These are phyloP conservation scores for Apostichopus parvimensis DNA, from an alignment of 35 echinoderm and acorn worm species.

Conservation along the genomic window DNA sequence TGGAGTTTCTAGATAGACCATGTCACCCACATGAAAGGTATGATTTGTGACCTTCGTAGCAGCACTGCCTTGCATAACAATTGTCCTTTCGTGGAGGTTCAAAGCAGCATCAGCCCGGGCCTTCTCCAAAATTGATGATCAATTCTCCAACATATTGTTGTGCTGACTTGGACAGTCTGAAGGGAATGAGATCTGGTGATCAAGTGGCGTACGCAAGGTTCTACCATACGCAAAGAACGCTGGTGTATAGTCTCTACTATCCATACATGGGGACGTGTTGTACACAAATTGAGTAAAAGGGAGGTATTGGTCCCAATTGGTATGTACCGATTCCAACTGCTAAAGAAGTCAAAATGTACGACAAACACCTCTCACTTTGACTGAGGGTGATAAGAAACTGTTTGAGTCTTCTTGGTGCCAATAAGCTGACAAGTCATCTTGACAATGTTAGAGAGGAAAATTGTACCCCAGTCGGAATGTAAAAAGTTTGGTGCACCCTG, in stretches of 20 bases:
- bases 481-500: slow-evolving; percentile 57
- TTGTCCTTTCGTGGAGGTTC: neutral
- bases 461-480: slow-evolving; percentile 61
- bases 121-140: slow-evolving; percentile 5
- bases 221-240: slow-evolving; percentile 44
- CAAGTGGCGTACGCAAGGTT: slow-evolving; percentile 18
- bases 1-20: slow-evolving; percentile 45
- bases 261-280: slow-evolving; percentile 48
- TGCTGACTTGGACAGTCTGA: slow-evolving; percentile 19
- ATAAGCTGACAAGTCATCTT: slow-evolving; percentile 52
- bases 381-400: slow-evolving; percentile 62
- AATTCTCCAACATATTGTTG: slow-evolving; percentile 29
- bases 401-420: slow-evolving; percentile 57
- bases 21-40: slow-evolving; percentile 56
- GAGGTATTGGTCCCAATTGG: slow-evolving; percentile 33
- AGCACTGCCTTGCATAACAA: neutral
- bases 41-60: slow-evolving; percentile 3
- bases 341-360: slow-evolving; percentile 42
- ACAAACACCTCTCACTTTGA: slow-evolving; percentile 67
- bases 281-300: slow-evolving; percentile 58
- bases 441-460: slow-evolving; percentile 66
- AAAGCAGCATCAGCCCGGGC: neutral
- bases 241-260: slow-evolving; percentile 60
- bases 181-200: neutral
- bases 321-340: slow-evolving; percentile 30